Evolutionary conservation across 2,888 invertebrate species (phyloP).

Genomic region (Melanchra persicariae): DNA sequence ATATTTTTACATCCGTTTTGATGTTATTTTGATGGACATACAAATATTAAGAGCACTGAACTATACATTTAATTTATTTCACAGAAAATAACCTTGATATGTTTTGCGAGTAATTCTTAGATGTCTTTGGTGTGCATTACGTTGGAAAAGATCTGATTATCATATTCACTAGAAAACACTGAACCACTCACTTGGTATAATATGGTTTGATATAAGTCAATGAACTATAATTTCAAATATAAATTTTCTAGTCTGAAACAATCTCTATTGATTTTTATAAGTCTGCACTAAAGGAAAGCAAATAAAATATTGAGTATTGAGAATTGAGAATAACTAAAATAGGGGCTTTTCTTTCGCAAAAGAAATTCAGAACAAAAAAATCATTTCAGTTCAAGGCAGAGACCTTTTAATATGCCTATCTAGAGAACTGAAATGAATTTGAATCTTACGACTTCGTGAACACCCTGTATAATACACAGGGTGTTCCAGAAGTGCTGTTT

Average conservation of each 20-base stretch:
- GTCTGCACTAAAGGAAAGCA: neutral
- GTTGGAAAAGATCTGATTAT: conserved; percentile 6
- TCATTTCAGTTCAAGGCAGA: neutral
- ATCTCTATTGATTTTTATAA: neutral
- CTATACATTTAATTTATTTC: neutral
- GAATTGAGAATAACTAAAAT: neutral
- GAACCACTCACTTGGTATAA: neutral
- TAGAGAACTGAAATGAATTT: too few relatives aligned
- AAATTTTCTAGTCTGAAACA: neutral
- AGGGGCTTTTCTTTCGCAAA: neutral
- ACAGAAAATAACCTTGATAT: neutral
- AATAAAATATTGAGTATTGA: too few relatives aligned
- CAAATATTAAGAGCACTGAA: too few relatives aligned
- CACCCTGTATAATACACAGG: too few relatives aligned
- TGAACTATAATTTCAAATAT: neutral
- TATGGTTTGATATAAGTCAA: neutral
- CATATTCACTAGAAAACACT: neutral
- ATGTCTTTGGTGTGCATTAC: conserved; percentile 4
- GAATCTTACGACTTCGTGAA: too few relatives aligned
- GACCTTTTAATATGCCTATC: neutral
- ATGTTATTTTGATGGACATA: too few relatives aligned
- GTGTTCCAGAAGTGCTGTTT: too few relatives aligned
- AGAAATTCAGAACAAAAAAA: neutral
- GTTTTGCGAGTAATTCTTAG: neutral
- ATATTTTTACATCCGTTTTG: too few relatives aligned